These are phyloP conservation scores for Chironomus tepperi DNA, from an alignment of 1,140 invertebrate species.

Conservation along the genomic window DNA sequence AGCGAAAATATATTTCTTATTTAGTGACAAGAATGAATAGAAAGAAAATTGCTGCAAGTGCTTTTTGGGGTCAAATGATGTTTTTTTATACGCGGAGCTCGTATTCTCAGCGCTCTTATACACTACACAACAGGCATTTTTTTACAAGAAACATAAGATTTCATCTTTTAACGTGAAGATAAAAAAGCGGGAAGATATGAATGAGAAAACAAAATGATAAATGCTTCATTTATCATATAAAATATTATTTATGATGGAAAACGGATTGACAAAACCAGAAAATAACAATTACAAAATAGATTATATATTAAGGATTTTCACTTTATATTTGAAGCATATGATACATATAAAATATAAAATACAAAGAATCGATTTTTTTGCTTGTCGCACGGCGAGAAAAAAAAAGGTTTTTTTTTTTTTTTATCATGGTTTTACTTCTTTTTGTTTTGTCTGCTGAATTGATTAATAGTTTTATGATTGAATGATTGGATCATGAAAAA, in stretches of 20 bases:
- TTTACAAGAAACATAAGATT: not conserved
- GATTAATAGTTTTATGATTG: constrained; percentile 9
- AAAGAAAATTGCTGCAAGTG: not conserved
- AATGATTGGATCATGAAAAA: not conserved
- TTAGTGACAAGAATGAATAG: not conserved
- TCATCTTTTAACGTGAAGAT: not conserved
- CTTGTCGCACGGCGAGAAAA: not conserved
- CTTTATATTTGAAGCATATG: not conserved
- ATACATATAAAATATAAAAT: not conserved
- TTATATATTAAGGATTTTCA: too few relatives aligned
- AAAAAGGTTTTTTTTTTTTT: not conserved
- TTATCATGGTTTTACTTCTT: not conserved
- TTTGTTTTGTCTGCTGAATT: not conserved
- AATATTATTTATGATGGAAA: constrained; percentile 23
- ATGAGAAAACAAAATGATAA: not conserved
- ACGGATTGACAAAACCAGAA: constrained; percentile 20
- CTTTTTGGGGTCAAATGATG: not conserved
- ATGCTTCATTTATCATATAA: constrained; percentile 18
- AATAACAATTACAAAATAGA: constrained; percentile 21
- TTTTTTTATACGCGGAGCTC: not conserved
- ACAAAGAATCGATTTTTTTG: constrained; percentile 2
- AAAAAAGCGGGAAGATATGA: not conserved
- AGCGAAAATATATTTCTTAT: not conserved
- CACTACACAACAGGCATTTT: not conserved
- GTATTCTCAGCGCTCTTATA: not conserved